Conservation (phyloP, 2,797 vertebrate genomes). For the Craterocephalus amniculus region DNA sequence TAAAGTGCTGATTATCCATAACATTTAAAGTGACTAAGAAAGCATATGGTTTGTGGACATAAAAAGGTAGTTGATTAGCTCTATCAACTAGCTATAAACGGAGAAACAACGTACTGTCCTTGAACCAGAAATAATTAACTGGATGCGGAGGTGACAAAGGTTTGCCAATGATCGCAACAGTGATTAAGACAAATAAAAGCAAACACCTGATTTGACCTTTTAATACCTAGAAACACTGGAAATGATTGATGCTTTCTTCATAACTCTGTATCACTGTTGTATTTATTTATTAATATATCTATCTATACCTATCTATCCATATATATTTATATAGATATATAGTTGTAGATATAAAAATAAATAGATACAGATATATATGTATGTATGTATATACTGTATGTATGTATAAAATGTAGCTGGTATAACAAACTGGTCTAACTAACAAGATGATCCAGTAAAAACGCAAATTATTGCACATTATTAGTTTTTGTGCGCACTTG, state of each 20-base stretch:
- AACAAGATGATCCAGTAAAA: not conserved
- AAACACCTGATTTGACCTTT: not conserved
- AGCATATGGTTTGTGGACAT: not conserved
- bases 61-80: not conserved
- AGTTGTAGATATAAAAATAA: too few species aligned
- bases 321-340: too few species aligned
- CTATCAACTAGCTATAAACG: constrained; percentile 3
- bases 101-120: not conserved
- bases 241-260: not conserved
- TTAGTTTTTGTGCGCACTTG: not conserved
- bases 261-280: not conserved
- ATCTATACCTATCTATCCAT: too few species aligned
- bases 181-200: not conserved
- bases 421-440: constrained; percentile 42
- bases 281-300: too few species aligned
- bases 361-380: too few species aligned
- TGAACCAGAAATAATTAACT: not conserved
- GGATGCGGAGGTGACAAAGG: not conserved
- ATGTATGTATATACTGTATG: too few species aligned
- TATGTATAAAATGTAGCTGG: constrained; percentile 42
- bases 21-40: constrained; percentile 4
- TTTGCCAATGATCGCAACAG: not conserved
- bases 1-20: constrained; percentile 49
- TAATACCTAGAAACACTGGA: not conserved
- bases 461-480: constrained; percentile 3